Evolutionary conservation across 1,140 invertebrate species (phyloP).

Genomic region (Subanguina moxae): DNA sequence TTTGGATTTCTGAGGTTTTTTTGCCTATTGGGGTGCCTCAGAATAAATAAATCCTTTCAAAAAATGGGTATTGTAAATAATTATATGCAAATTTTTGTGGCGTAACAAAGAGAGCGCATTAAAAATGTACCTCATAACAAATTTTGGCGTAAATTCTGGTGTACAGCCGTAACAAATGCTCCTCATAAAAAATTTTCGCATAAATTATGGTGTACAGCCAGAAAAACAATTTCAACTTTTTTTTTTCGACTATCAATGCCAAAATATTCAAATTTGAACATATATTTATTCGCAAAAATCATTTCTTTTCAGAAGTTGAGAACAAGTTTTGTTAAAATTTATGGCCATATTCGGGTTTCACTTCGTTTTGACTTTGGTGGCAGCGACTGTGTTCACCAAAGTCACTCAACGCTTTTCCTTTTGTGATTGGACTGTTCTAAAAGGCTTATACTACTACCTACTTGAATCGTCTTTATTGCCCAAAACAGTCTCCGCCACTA

Average conservation of each 20-base stretch:
- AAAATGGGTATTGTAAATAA: no score
- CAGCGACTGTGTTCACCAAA: slow-evolving; percentile 30
- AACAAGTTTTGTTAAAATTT: not conserved
- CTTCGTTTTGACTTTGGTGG: slow-evolving; percentile 24
- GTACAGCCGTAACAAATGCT: no score
- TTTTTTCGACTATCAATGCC: not conserved
- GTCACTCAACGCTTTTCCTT: slow-evolving; percentile 1
- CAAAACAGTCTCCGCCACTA: not conserved
- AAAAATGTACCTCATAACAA: no score
- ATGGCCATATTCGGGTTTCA: slow-evolving; percentile 39
- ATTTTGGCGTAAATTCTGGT: no score
- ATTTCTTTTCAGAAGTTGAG: not conserved
- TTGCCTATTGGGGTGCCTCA: no score
- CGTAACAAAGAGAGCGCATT: no score
- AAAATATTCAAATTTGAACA: not conserved
- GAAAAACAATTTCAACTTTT: no score
- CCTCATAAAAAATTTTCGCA: no score
- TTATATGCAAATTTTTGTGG: no score
- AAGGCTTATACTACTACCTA: slow-evolving; percentile 34
- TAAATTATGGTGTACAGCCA: no score
- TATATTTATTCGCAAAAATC: not conserved
- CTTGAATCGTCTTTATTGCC: slow-evolving; percentile 6
- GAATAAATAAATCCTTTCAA: no score
- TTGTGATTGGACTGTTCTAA: slow-evolving; percentile 22
- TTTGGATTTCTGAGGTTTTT: no score